Evolutionary conservation across 2,113 vertebrate genomes (phyloP).

Genomic region (Acrocephalus arundinaceus): DNA sequence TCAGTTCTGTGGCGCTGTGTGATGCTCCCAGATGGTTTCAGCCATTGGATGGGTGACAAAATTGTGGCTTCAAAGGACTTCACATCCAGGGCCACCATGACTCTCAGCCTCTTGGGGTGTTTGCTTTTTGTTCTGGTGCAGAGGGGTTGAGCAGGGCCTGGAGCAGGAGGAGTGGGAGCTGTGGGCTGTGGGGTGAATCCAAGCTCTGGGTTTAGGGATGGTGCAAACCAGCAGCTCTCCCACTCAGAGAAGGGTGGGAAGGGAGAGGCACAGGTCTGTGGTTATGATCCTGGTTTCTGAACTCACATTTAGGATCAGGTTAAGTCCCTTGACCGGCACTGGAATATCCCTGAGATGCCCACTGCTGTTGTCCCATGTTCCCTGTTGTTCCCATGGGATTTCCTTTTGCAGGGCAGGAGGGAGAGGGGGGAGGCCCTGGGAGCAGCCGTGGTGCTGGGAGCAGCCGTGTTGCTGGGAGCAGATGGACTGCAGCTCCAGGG

Average conservation of each 20-base stretch:
- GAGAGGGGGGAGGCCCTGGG: not conserved
- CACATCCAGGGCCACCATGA: fast-evolving
- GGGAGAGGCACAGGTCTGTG: fast-evolving
- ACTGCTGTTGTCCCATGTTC: not conserved
- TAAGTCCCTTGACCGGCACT: not conserved
- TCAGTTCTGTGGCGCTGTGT: not conserved
- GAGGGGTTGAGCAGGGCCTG: not conserved
- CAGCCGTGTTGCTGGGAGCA: fast-evolving
- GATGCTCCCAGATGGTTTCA: not conserved
- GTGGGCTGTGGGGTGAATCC: fast-evolving
- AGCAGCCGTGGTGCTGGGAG: fast-evolving
- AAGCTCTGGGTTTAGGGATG: not conserved
- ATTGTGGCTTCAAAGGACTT: not conserved
- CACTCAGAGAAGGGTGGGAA: fast-evolving
- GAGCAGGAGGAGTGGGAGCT: not conserved
- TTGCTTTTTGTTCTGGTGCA: not conserved
- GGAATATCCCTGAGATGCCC: not conserved
- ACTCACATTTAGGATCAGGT: not conserved
- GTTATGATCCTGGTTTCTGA: not conserved
- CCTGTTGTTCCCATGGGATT: not conserved
- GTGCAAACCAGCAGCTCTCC: not conserved
- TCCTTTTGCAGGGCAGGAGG: not conserved
- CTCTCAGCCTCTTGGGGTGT: fast-evolving
- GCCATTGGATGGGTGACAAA: not conserved
- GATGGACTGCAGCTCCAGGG: not conserved